phyloP scores from a whole-genome alignment of 2,888 invertebrate genomes.

The Quadroppia sp. region DNA sequence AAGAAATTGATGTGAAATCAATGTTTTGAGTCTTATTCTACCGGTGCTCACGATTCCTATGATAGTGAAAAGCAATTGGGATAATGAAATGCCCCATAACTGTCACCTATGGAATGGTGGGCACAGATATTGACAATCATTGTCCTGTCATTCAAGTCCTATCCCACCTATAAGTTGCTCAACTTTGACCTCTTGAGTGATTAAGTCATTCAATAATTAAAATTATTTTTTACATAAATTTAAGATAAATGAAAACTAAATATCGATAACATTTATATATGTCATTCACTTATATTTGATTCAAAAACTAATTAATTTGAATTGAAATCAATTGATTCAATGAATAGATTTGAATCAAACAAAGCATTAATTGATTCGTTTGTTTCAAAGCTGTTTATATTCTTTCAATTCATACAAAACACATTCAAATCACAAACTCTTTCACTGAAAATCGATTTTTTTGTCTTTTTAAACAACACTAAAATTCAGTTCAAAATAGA shows the following conservation, averaged over 20 bases:
- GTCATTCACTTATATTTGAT: too few relatives aligned
- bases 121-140: slow-evolving; percentile 19
- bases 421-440: neutral
- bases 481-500: neutral
- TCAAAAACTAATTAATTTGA: too few relatives aligned
- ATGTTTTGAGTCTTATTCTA: slow-evolving; percentile 44
- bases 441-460: neutral
- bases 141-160: too few relatives aligned
- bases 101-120: slow-evolving; percentile 32
- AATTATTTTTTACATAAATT: too few relatives aligned
- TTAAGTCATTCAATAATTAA: too few relatives aligned
- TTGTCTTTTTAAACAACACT: neutral
- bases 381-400: neutral
- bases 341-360: neutral
- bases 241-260: too few relatives aligned
- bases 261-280: too few relatives aligned
- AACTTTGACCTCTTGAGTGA: too few relatives aligned
- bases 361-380: neutral
- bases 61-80: slow-evolving; percentile 44
- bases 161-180: too few relatives aligned
- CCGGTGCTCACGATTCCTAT: slow-evolving; percentile 45
- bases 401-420: neutral
- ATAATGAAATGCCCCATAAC: slow-evolving; percentile 36
- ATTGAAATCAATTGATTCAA: too few relatives aligned
- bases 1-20: slow-evolving; percentile 46